Percentiles rank a stretch among this genome's conserved stretches.
Evolutionary conservation across 2,888 invertebrate species (phyloP).

Genomic region (Listrodromus nycthemerus): DNA sequence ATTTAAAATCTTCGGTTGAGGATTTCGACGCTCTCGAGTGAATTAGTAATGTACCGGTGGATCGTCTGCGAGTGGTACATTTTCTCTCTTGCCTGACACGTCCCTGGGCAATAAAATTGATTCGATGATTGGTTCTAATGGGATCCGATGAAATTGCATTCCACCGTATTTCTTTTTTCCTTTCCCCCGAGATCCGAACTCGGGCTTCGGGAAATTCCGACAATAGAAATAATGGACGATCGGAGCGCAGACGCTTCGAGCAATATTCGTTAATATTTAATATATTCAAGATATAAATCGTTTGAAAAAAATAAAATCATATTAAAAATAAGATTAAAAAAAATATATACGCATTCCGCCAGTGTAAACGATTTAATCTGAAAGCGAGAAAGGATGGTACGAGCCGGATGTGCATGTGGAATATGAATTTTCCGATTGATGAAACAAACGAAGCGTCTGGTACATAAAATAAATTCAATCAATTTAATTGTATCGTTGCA

Average conservation of each 20-base stretch:
- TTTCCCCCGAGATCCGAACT: background rate
- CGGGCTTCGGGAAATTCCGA: background rate
- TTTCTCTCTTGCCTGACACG: background rate
- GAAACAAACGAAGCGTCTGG: background rate
- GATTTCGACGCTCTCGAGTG: background rate
- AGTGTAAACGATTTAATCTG: background rate
- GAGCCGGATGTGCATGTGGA: background rate
- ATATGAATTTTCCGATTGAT: slow-evolving; percentile 12
- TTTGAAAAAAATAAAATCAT: background rate
- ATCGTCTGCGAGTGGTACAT: background rate
- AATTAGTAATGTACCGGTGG: slow-evolving; percentile 1
- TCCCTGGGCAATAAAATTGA: slow-evolving; percentile 20
- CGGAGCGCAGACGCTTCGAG: background rate
- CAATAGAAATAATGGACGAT: background rate
- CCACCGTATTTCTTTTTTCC: background rate
- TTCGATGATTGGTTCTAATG: slow-evolving; percentile 8
- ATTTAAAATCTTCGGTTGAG: background rate
- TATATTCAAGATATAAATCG: background rate
- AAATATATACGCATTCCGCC: background rate
- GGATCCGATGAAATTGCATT: slow-evolving; percentile 7
- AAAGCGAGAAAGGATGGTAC: background rate
- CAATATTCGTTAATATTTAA: background rate
- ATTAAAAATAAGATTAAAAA: background rate
- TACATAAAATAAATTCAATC: slow-evolving; percentile 46
- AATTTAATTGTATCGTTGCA: slow-evolving; percentile 44